These are phyloP conservation scores for Aramus guarauna DNA, from an alignment of 2,113 vertebrate genomes.

Conservation along the genomic window DNA sequence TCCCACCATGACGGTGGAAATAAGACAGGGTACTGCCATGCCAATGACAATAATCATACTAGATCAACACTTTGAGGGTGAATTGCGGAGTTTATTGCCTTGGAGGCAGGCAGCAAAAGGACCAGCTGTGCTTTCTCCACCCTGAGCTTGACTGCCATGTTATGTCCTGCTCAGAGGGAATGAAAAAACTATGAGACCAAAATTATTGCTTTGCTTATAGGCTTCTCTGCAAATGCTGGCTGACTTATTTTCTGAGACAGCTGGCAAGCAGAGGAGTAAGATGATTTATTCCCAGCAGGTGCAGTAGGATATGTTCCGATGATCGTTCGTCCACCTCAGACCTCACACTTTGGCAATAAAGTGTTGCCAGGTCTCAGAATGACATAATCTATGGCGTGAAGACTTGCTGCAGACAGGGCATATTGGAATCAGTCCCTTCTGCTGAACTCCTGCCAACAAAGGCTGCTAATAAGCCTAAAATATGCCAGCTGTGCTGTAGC, in stretches of 20 bases:
- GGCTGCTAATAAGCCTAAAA: neutral
- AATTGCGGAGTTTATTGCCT: neutral
- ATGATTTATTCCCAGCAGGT: neutral
- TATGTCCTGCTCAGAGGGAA: neutral
- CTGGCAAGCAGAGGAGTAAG: neutral
- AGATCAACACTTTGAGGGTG: neutral
- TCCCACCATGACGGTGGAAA: neutral
- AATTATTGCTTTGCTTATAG: neutral
- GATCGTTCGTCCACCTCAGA: neutral
- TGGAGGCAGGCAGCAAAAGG: neutral
- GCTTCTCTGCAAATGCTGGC: neutral
- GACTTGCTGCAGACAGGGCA: neutral
- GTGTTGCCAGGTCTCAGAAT: neutral
- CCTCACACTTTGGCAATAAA: neutral
- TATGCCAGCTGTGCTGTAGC: neutral
- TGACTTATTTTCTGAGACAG: neutral
- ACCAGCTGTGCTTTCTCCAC: neutral
- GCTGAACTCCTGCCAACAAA: neutral
- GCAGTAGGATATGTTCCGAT: neutral
- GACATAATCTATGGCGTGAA: neutral
- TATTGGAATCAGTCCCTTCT: neutral
- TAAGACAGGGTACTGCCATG: neutral
- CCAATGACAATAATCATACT: neutral
- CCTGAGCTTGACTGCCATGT: neutral
- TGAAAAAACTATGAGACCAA: neutral